Conservation (phyloP, 1,140 invertebrate genomes). For the Macrobrachium rosenbergii region DNA sequence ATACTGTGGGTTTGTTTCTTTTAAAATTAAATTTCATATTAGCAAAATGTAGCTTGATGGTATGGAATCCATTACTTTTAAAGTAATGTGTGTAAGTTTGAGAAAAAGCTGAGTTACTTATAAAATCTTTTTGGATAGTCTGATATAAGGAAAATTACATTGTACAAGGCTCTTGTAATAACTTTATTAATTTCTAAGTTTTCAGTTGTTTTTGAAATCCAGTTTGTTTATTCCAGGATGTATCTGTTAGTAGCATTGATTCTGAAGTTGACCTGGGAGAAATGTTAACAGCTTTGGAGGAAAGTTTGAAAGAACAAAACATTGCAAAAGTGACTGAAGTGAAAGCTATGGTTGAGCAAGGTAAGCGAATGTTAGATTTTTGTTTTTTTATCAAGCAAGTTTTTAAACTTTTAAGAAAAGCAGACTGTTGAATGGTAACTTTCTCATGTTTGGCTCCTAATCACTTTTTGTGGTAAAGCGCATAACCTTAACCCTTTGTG, state of each 20-base stretch:
- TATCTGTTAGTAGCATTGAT: conserved; percentile 49
- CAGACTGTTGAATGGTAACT: background rate
- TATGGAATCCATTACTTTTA: too few species aligned
- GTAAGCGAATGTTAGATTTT: background rate
- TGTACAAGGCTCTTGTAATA: background rate
- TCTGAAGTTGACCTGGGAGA: conserved; percentile 53
- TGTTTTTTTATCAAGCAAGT: background rate
- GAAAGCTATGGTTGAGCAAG: conserved; percentile 54
- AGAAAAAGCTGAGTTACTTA: too few species aligned
- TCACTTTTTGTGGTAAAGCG: background rate
- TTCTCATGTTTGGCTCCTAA: too few species aligned
- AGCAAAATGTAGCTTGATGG: too few species aligned
- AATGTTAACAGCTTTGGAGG: conserved; percentile 27
- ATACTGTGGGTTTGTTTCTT: too few species aligned
- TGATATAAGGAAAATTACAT: background rate
- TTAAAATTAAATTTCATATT: too few species aligned
- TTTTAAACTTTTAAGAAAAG: background rate
- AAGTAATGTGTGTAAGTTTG: too few species aligned
- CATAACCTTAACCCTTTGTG: too few species aligned
- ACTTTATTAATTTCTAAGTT: background rate
- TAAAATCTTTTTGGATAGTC: too few species aligned
- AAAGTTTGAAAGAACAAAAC: conserved; percentile 46
- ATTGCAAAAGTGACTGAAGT: conserved; percentile 54
- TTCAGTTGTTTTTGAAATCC: background rate
- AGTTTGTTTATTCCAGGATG: conserved; percentile 21